A percentile compares a stretch with the other conserved stretches of the same genome.
These are phyloP conservation scores for Macrosoma leucophasiata DNA, from an alignment of 2,888 invertebrate genomes.

Conservation along the genomic window DNA sequence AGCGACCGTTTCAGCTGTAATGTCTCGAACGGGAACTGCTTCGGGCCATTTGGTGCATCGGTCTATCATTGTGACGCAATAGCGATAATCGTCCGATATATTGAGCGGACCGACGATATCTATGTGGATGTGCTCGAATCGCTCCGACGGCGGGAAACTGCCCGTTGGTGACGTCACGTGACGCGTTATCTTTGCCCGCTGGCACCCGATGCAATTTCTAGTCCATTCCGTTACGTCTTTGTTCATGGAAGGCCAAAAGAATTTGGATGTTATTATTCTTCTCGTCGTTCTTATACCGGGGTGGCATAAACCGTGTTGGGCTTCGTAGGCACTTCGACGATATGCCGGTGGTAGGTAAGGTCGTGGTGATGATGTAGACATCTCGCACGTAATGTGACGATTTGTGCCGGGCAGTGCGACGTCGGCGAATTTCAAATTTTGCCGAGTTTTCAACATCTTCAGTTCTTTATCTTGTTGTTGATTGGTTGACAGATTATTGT, in stretches of 20 bases:
- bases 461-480: neutral
- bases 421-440: neutral
- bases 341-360: conserved; percentile 10
- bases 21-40: conserved; percentile 9
- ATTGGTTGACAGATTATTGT: neutral
- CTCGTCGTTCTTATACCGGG: conserved; percentile 5
- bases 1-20: conserved; percentile 18
- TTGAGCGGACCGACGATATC: conserved; percentile 11
- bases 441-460: neutral
- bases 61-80: conserved; percentile 19
- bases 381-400: conserved; percentile 15
- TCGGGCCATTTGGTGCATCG: conserved; percentile 19
- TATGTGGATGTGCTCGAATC: conserved; percentile 14
- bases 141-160: conserved; percentile 2
- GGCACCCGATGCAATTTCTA: conserved; percentile 4
- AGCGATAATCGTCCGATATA: conserved; percentile 2
- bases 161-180: conserved; percentile 4
- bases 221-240: conserved; percentile 7
- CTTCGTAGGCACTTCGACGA: conserved; percentile 16
- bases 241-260: conserved; percentile 10
- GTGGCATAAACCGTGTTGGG: conserved; percentile 14
- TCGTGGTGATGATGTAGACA: conserved; percentile 1
- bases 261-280: conserved; percentile 1
- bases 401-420: conserved; percentile 6
- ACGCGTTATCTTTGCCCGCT: conserved; percentile 2